Evolutionary conservation across 1,140 invertebrate species (phyloP), one percentile per base, ranked within the genome.

Genomic region (Zaprionus ghesquierei): DNA sequence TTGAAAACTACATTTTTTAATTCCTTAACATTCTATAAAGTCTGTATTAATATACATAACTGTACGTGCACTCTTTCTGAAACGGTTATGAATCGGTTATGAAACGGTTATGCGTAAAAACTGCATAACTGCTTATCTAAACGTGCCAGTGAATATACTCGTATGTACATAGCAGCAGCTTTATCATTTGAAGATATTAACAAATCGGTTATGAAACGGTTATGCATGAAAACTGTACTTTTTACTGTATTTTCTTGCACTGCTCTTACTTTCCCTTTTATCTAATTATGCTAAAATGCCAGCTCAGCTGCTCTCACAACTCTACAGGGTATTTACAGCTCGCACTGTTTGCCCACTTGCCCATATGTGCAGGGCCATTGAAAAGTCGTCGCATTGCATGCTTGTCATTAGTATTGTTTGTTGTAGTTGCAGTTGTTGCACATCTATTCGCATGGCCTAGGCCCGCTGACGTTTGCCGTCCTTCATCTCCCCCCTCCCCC

Each of bases 381-480:
- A 73, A 61, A 69, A 61, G 55, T 55, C 55, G 56, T 69, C 60
- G 70, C 50, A 62, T 55, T 60, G 64, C 56, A 59, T 55, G 38
- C 69, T 66, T 76, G 74, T 62, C 63, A 72, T 72, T 65, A 65
- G 73, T 56, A 76, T 61, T 66, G 51, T 66, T 75, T 71, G 61
- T 58, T 54, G 27, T 76, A 76, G 71, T 71, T 82, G 44, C 74
- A 38, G 31, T 8, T 41, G 35, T 15, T 41, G 35, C n/a, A 15
- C 33, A 59, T 51, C 59, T 46, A 35, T 58, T 56, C 13, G 15
- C 54, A 33, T 49, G 60, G 50, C 54, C 41, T 49, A 18, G 44
- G 23, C 25, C 8, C 58, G 20, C 8, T 49, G 22, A 22, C 50
- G 20, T n/a, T 22, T 5, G n/a, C 20, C 38, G 13, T 20, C 22